phyloP scores from a whole-genome alignment of 2,797 vertebrate species.

The Rhyacichthys aspro region DNA sequence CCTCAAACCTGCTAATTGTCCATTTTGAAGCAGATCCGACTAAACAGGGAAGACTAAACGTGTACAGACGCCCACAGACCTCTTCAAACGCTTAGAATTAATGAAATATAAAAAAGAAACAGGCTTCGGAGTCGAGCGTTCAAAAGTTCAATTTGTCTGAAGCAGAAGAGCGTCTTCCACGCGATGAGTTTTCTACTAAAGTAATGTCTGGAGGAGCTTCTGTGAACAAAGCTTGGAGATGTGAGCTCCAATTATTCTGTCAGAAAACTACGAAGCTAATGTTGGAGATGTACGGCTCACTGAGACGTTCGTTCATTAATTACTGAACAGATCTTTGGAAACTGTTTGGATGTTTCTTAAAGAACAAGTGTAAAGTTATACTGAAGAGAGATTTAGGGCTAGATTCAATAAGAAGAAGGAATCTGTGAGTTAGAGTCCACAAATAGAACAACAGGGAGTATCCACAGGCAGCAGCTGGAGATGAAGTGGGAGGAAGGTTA shows the following conservation, averaged over 20 bases:
- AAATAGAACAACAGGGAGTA: no score
- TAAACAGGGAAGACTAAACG: slow-evolving; percentile 47
- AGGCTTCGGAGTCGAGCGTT: slow-evolving; percentile 7
- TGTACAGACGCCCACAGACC: slow-evolving; percentile 47
- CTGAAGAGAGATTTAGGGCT: slow-evolving; percentile 6
- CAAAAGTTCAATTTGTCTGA: slow-evolving; percentile 16
- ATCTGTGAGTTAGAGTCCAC: background rate
- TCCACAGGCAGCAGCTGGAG: no score
- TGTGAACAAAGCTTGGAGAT: slow-evolving; percentile 40
- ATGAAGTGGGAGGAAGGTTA: no score
- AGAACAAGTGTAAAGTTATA: slow-evolving; percentile 1
- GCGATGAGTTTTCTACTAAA: background rate
- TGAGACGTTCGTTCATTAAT: slow-evolving; percentile 55
- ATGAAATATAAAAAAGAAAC: slow-evolving; percentile 25
- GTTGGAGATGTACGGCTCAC: slow-evolving; percentile 50
- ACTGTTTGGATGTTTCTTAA: slow-evolving; percentile 34
- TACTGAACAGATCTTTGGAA: slow-evolving; percentile 34
- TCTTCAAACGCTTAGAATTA: slow-evolving; percentile 33
- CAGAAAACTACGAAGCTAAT: slow-evolving; percentile 46
- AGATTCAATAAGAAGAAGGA: slow-evolving; percentile 14
- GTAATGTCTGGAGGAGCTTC: slow-evolving; percentile 15
- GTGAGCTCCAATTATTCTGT: slow-evolving; percentile 54
- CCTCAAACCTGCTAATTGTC: slow-evolving; percentile 69
- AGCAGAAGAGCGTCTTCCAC: slow-evolving; percentile 8
- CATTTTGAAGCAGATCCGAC: slow-evolving; percentile 65